These are phyloP conservation scores for Argyresthia goedartella DNA, from an alignment of 2,888 invertebrate species.

Conservation along the genomic window DNA sequence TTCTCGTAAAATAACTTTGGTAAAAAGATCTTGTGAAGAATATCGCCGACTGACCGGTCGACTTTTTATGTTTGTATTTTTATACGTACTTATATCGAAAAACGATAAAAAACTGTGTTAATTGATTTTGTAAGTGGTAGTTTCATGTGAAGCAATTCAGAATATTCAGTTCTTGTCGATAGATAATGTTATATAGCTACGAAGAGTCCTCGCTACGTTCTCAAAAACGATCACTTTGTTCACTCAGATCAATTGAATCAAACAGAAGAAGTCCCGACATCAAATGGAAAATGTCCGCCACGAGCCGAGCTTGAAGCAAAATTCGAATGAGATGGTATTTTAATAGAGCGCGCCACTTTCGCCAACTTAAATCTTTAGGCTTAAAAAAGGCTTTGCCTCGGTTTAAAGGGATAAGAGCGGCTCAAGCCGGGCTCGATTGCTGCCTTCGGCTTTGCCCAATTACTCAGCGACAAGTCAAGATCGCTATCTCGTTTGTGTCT, in stretches of 20 bases:
- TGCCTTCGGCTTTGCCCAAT: constrained; percentile 60
- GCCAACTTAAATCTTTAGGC: constrained; percentile 68
- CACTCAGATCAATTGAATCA: background rate
- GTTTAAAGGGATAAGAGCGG: constrained; percentile 65
- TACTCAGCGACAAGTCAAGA: constrained; percentile 55
- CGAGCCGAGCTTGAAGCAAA: constrained; percentile 2
- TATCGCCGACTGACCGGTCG: too few relatives aligned
- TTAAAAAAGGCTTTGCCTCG: constrained; percentile 68
- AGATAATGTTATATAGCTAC: too few relatives aligned
- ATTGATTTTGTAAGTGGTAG: too few relatives aligned
- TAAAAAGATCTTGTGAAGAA: too few relatives aligned
- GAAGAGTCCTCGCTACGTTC: too few relatives aligned
- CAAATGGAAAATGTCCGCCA: constrained; percentile 14
- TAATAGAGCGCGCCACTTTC: constrained; percentile 66
- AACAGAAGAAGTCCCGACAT: constrained; percentile 13
- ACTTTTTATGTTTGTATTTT: too few relatives aligned
- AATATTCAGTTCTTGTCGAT: too few relatives aligned
- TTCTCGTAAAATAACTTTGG: too few relatives aligned
- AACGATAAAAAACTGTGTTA: too few relatives aligned
- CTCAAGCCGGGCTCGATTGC: constrained; percentile 53
- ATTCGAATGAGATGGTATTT: constrained; percentile 53
- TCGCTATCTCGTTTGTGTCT: constrained; percentile 34
- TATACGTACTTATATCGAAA: too few relatives aligned
- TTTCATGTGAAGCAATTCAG: too few relatives aligned
- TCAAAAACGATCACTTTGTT: too few relatives aligned